Evolutionary conservation across 1,140 invertebrate species (phyloP), one percentile per base, ranked within the genome.

Genomic region (Heliothis subflexa): DNA sequence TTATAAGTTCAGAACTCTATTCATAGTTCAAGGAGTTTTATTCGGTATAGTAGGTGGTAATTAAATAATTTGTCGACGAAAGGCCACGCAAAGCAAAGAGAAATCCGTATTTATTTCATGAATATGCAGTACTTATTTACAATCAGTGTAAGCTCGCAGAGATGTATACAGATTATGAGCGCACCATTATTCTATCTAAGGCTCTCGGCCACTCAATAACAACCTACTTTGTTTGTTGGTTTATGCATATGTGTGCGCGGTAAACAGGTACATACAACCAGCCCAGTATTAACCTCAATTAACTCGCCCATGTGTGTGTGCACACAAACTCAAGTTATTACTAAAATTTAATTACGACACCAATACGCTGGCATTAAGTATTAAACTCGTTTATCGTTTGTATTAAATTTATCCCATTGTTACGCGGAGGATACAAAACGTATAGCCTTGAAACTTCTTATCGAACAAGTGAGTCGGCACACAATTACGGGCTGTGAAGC

Each of bases 401-500:
- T 79, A 85, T 86, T 86, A 87, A 88, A 85, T 86, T 88, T 88
- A 89, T 88, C 87, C 73, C 83, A 88, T 87, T 92, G 91, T 91
- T 89, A 84, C 85, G 78, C 78, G 79, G 83, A 91, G 81, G 82
- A 87, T 89, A 91, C 88, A 73, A 88, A 92, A 88, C 78, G 78
- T 83, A 85, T 87, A 92, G 90, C 92, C 93, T 93, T 94, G 92
- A 93, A 90, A 91, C 81, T 88, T 93, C 90, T 94, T 94, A 94
- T 94, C 93, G 87, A 90, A 83, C 86, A 89, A 93, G 73, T 75
- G 73, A 75, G 87, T 89, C 84, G 78, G 25, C 80, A 81, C 81
- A 81, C 82, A 87, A 84, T 83, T 81, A 83, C 77, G 68, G 47
- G 61, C 80, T 77, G 81, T 49, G 52, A 68, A 81, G 71, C 82